These are phyloP conservation scores for Callorhinus ursinus DNA, from an alignment of 2,113 vertebrate species.

Conservation along the genomic window DNA sequence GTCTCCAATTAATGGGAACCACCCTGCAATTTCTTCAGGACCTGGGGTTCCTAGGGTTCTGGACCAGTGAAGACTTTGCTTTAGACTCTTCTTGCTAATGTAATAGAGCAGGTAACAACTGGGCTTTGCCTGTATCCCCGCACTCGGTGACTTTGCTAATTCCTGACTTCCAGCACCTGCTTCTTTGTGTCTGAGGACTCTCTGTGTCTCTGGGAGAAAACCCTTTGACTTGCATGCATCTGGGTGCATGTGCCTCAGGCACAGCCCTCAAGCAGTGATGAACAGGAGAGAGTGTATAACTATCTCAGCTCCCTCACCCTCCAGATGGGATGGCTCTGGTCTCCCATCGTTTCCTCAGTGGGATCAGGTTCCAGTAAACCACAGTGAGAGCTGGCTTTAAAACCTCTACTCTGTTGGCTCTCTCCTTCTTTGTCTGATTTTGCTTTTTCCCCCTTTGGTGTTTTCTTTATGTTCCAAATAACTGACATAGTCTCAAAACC, in stretches of 20 bases:
- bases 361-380: background rate
- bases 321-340: background rate
- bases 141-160: too few relatives aligned
- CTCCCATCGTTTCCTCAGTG: background rate
- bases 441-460: background rate
- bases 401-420: background rate
- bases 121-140: background rate
- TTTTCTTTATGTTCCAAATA: background rate
- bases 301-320: rapidly evolving
- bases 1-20: background rate
- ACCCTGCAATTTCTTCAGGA: background rate
- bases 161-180: background rate
- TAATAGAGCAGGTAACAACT: background rate
- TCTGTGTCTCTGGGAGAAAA: background rate
- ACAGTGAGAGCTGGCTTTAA: background rate
- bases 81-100: background rate
- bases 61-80: background rate
- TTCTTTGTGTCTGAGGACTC: background rate
- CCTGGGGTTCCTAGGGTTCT: background rate
- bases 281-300: rapidly evolving
- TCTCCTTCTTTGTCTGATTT: background rate
- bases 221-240: background rate
- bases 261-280: background rate
- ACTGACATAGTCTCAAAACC: background rate
- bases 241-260: background rate